phyloP scores from a whole-genome alignment of 2,888 invertebrate genomes.

The Electrophaes corylata region DNA sequence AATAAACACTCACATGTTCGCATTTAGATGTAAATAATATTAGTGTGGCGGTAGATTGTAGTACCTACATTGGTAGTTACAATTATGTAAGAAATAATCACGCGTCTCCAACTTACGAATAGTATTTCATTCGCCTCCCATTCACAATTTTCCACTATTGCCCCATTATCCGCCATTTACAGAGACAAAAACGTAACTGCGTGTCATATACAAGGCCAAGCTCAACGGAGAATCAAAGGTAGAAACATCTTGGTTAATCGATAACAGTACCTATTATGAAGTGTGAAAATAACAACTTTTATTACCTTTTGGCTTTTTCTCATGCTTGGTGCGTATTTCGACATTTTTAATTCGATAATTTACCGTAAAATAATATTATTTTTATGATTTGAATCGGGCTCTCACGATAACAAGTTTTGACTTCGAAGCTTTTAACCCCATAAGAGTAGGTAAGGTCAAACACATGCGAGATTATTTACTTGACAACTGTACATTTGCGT shows the following conservation, averaged over 20 bases:
- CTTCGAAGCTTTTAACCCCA: neutral
- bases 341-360: conserved; percentile 18
- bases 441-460: neutral
- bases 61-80: too few relatives aligned
- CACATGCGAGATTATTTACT: neutral
- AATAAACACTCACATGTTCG: too few relatives aligned
- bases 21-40: too few relatives aligned
- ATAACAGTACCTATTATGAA: conserved; percentile 31
- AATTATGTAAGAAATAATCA: neutral
- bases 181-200: conserved; percentile 32
- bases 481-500: too few relatives aligned
- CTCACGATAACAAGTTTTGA: neutral
- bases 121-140: conserved; percentile 7
- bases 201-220: conserved; percentile 23
- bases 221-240: conserved; percentile 26
- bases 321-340: conserved; percentile 11
- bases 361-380: conserved; percentile 21
- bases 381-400: conserved; percentile 16
- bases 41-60: too few relatives aligned
- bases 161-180: conserved; percentile 26
- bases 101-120: neutral
- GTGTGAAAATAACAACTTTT: conserved; percentile 33
- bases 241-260: conserved; percentile 33
- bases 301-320: conserved; percentile 21
- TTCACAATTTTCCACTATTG: conserved; percentile 34